Evolutionary conservation across 1,140 invertebrate genomes (phyloP).

Genomic region (Chrysopa pallens): DNA sequence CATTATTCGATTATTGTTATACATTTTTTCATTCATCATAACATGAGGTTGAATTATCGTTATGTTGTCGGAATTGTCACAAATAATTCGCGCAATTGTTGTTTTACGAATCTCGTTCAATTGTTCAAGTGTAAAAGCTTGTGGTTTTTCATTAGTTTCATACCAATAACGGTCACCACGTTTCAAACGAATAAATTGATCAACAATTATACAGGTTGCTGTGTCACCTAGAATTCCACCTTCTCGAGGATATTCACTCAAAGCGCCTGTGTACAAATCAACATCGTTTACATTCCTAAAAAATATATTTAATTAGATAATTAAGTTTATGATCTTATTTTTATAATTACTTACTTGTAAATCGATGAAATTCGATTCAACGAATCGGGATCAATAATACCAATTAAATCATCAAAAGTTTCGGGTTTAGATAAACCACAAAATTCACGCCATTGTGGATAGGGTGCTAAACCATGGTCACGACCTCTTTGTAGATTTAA

Average conservation of each 20-base stretch:
- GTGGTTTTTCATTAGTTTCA: slow-evolving; percentile 42
- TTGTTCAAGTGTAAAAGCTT: slow-evolving; percentile 64
- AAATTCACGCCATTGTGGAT: slow-evolving; percentile 53
- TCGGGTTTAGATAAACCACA: slow-evolving; percentile 48
- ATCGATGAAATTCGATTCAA: slow-evolving; percentile 39
- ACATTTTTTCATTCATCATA: slow-evolving; percentile 42
- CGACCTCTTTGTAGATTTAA: slow-evolving; percentile 74
- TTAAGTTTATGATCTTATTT: not conserved
- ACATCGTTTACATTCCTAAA: slow-evolving; percentile 58
- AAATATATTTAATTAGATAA: slow-evolving; percentile 6
- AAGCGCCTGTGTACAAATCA: slow-evolving; percentile 69
- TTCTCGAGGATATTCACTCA: slow-evolving; percentile 52
- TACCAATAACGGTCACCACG: slow-evolving; percentile 77
- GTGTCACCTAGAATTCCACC: slow-evolving; percentile 66
- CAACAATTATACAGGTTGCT: slow-evolving; percentile 64
- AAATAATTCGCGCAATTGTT: slow-evolving; percentile 69
- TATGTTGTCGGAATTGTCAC: slow-evolving; percentile 69
- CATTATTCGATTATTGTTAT: slow-evolving; percentile 31
- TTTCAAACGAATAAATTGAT: slow-evolving; percentile 68
- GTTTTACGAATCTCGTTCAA: slow-evolving; percentile 69
- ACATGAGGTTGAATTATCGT: slow-evolving; percentile 53
- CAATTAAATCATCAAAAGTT: slow-evolving; percentile 55
- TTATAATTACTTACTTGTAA: slow-evolving; percentile 32
- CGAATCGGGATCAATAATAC: slow-evolving; percentile 38
- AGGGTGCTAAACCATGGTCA: slow-evolving; percentile 73